Evolutionary conservation across 2,888 invertebrate genomes (phyloP).

Genomic region (Mimas tiliae): DNA sequence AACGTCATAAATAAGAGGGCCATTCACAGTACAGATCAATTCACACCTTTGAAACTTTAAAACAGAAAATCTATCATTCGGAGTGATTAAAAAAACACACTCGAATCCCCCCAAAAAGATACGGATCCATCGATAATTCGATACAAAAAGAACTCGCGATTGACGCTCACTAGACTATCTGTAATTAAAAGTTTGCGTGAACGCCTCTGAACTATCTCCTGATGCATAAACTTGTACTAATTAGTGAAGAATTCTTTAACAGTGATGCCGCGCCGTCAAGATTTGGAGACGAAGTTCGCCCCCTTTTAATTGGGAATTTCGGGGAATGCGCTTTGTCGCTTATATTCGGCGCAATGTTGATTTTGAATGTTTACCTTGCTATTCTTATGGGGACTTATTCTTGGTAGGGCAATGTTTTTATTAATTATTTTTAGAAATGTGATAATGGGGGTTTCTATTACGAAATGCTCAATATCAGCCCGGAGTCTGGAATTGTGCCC

Average conservation of each 20-base stretch:
- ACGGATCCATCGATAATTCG: slow-evolving; percentile 30
- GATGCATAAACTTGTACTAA: slow-evolving; percentile 83
- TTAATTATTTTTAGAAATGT: no score
- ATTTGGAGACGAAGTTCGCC: slow-evolving; percentile 67
- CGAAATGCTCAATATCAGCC: no score
- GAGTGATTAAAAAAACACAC: slow-evolving; percentile 36
- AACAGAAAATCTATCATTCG: neutral
- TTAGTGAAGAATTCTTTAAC: slow-evolving; percentile 79
- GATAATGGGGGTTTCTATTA: no score
- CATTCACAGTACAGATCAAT: neutral
- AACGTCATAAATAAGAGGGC: neutral
- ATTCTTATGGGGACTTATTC: neutral
- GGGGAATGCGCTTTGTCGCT: slow-evolving; percentile 53
- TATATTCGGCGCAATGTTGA: neutral
- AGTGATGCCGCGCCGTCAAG: slow-evolving; percentile 64
- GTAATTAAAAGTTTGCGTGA: slow-evolving; percentile 76
- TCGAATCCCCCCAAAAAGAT: slow-evolving; percentile 28
- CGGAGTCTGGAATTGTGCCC: no score
- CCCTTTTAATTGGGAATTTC: slow-evolving; percentile 81
- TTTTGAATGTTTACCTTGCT: neutral
- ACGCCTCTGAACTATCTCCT: slow-evolving; percentile 51
- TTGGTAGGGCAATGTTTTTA: no score
- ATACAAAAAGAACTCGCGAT: slow-evolving; percentile 56
- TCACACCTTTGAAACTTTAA: neutral
- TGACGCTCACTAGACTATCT: slow-evolving; percentile 55